phyloP scores from a whole-genome alignment of 2,113 vertebrate genomes.

The Cheirogaleus medius region DNA sequence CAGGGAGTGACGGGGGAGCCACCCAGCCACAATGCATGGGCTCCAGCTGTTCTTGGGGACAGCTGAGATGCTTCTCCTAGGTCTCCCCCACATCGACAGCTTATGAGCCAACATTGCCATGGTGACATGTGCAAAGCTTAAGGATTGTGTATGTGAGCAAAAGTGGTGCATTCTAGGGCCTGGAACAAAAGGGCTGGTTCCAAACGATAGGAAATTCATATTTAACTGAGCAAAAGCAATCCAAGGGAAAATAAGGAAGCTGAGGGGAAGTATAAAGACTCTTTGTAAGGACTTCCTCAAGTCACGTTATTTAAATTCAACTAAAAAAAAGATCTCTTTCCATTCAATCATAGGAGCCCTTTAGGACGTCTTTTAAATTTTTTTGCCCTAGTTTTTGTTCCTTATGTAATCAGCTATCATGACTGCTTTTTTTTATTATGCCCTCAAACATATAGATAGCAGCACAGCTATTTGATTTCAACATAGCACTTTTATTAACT shows the following conservation, averaged over 20 bases:
- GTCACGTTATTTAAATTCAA: conserved; percentile 24
- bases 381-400: neutral
- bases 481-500: neutral
- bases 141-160: neutral
- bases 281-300: conserved; percentile 39
- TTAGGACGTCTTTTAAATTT: neutral
- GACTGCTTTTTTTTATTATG: neutral
- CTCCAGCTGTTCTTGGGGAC: conserved; percentile 5
- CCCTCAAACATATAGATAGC: neutral
- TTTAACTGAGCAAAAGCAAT: conserved; percentile 51
- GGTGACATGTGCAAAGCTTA: conserved; percentile 24
- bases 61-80: neutral
- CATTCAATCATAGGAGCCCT: neutral
- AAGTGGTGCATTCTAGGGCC: neutral
- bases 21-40: neutral
- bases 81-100: neutral
- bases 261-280: conserved; percentile 17
- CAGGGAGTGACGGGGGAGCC: neutral
- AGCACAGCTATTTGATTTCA: neutral
- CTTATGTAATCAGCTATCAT: neutral
- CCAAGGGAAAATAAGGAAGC: conserved; percentile 22
- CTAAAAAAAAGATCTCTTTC: neutral
- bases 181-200: conserved; percentile 7
- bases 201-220: conserved; percentile 49
- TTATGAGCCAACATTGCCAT: neutral